phyloP scores from a whole-genome alignment of 2,797 vertebrate genomes.

The Cheirogaleus major region DNA sequence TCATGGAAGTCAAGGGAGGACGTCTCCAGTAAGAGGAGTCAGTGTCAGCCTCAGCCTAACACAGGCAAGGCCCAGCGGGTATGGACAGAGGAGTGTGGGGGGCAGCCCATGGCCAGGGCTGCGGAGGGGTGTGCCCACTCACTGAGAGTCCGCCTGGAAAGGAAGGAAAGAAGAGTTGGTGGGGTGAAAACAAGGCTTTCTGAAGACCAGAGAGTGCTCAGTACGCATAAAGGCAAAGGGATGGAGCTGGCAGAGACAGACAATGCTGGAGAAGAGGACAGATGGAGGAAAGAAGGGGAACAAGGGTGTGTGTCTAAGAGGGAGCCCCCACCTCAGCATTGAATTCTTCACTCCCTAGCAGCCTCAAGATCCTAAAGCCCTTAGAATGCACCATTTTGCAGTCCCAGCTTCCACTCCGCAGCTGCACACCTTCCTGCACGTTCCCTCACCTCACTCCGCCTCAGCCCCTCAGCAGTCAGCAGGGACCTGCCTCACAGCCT shows the following conservation, averaged over 20 bases:
- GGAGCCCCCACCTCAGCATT: neutral
- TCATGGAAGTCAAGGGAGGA: neutral
- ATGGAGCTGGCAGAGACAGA: neutral
- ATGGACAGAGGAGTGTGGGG: accelerated
- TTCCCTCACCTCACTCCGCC: neutral
- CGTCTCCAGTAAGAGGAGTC: neutral
- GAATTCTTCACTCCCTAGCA: neutral
- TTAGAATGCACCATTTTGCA: neutral
- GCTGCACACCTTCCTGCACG: neutral
- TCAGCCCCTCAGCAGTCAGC: neutral
- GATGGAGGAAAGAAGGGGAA: accelerated
- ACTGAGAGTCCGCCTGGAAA: neutral
- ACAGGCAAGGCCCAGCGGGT: neutral
- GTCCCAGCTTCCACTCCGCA: neutral
- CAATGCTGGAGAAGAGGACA: neutral
- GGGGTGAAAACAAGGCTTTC: neutral
- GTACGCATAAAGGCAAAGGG: neutral
- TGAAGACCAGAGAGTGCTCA: neutral
- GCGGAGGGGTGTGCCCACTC: accelerated
- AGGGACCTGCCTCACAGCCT: neutral
- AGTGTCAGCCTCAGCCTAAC: neutral
- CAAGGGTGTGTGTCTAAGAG: neutral
- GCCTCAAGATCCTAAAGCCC: neutral
- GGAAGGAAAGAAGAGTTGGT: neutral
- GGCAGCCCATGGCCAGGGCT: neutral